These are phyloP conservation scores for Nannobrachium achirus DNA, from an alignment of 2,113 vertebrate species.

Conservation along the genomic window DNA sequence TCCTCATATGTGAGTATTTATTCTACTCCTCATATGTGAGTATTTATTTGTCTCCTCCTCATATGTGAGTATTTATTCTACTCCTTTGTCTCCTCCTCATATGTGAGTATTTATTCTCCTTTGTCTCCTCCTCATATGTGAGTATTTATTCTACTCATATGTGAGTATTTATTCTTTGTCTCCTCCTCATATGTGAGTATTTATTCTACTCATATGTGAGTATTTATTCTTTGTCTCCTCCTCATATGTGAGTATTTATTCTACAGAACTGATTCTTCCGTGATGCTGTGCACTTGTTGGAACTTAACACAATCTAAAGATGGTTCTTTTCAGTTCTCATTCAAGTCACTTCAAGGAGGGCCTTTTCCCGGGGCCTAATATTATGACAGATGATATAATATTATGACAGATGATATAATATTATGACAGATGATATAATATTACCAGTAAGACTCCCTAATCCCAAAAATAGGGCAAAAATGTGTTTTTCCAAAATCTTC, in stretches of 20 bases:
- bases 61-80: conserved; percentile 78
- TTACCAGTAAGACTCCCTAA: too few relatives aligned
- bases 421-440: too few relatives aligned
- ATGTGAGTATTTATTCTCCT: conserved; percentile 78
- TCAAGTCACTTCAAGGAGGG: background rate
- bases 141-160: too few relatives aligned
- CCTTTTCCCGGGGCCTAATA: background rate
- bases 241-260: conserved; percentile 78
- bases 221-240: conserved; percentile 67
- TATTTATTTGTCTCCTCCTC: conserved; percentile 68
- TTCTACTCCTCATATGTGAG: conserved; percentile 79
- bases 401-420: background rate
- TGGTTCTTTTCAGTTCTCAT: background rate
- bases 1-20: too few relatives aligned
- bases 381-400: background rate
- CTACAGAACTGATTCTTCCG: background rate
- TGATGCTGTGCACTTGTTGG: background rate
- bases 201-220: too few relatives aligned
- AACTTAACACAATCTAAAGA: background rate
- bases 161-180: too few relatives aligned
- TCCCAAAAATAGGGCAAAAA: too few relatives aligned
- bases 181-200: conserved; percentile 79
- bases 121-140: conserved; percentile 74
- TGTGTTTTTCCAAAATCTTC: too few relatives aligned
- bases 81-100: conserved; percentile 70